Evolutionary conservation across 2,888 invertebrate species (phyloP).

Genomic region (Luperina nickerlii): DNA sequence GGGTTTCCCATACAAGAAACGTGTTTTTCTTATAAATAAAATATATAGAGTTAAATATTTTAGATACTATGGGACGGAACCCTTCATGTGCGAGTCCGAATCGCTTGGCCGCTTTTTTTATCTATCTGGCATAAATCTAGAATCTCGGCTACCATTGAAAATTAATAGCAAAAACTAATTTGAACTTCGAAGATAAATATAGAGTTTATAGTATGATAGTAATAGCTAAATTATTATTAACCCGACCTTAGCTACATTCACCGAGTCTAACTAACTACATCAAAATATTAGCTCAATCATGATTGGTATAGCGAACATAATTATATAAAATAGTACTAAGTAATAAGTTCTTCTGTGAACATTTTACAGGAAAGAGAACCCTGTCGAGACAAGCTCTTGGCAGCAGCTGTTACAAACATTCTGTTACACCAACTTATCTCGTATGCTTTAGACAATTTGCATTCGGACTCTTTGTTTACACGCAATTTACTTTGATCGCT

Average conservation of each 20-base stretch:
- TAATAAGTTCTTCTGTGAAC: slow-evolving; percentile 23
- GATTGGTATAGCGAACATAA: not conserved
- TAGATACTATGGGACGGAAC: not conserved
- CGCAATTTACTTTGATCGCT: slow-evolving; percentile 18
- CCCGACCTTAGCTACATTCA: not conserved
- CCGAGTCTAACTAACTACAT: not conserved
- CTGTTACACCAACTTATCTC: slow-evolving; percentile 29
- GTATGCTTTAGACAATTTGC: slow-evolving; percentile 39
- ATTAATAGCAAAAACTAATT: not conserved
- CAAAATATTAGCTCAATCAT: not conserved
- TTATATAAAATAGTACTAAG: not conserved
- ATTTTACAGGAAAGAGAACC: slow-evolving; percentile 20
- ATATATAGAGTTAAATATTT: not conserved
- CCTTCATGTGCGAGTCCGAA: not conserved
- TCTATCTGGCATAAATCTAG: not conserved
- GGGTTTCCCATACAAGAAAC: not conserved
- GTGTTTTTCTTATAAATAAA: not conserved
- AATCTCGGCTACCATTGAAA: not conserved
- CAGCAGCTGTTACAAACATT: slow-evolving; percentile 34
- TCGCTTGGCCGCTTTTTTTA: not conserved
- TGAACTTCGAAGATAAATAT: not conserved
- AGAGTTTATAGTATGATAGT: not conserved
- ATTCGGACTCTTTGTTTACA: slow-evolving; percentile 27
- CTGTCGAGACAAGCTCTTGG: slow-evolving; percentile 15
- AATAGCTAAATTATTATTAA: not conserved